These are phyloP conservation scores for Oreotrochilus melanogaster DNA, from an alignment of 2,113 vertebrate species.

Conservation along the genomic window DNA sequence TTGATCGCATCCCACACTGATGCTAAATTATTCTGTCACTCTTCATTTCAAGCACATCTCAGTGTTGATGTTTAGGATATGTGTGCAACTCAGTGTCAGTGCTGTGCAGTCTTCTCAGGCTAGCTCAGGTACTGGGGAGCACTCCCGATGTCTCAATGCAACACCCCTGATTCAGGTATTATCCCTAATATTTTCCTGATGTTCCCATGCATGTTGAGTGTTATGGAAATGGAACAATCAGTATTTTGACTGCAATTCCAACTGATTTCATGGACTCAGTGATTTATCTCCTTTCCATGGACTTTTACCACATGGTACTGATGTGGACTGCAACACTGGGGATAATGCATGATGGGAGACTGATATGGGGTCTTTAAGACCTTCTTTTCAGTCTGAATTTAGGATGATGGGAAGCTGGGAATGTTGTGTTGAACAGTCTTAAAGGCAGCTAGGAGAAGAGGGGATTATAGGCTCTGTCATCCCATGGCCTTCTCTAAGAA, in stretches of 20 bases:
- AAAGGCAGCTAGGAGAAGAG: not conserved
- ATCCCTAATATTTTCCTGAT: not conserved
- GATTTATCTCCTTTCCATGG: not conserved
- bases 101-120: not conserved
- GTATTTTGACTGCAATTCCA: not conserved
- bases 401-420: not conserved
- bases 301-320: not conserved
- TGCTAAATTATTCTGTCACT: conserved; percentile 60
- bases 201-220: not conserved
- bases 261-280: not conserved
- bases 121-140: not conserved
- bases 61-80: not conserved
- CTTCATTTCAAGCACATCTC: conserved; percentile 40
- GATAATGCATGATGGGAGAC: not conserved
- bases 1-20: conserved; percentile 7
- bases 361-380: not conserved
- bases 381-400: not conserved
- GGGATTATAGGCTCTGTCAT: not conserved
- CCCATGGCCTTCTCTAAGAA: not conserved
- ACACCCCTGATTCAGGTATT: not conserved
- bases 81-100: not conserved
- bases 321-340: not conserved
- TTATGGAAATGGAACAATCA: not conserved
- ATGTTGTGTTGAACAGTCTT: not conserved
- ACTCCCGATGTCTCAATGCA: not conserved